phyloP scores from a whole-genome alignment of 2,797 vertebrate species.

The Hydrolagus colliei region DNA sequence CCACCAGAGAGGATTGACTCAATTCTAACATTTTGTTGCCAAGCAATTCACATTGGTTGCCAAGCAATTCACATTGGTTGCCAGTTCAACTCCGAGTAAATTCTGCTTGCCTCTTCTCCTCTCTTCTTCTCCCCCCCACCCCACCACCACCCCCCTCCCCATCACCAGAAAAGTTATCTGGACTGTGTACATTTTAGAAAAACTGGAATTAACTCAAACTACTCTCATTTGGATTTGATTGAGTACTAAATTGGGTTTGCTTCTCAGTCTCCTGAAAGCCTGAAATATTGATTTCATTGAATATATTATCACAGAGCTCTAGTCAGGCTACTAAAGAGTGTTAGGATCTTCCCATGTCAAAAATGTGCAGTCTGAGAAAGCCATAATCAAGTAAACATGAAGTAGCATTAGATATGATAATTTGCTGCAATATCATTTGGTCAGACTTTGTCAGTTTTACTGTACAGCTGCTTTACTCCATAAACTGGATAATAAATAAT shows the following conservation, averaged over 20 bases:
- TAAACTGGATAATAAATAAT: constrained; percentile 12
- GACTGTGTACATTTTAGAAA: neutral
- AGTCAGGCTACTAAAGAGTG: neutral
- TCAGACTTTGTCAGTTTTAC: neutral
- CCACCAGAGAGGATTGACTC: no score
- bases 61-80: no score
- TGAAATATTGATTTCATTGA: neutral
- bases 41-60: no score
- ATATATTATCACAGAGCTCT: neutral
- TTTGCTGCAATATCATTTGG: neutral
- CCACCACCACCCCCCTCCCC: no score
- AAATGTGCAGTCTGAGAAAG: neutral
- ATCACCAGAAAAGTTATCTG: neutral
- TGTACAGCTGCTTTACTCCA: neutral
- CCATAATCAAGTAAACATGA: neutral
- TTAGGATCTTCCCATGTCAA: neutral
- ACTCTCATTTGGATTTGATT: neutral
- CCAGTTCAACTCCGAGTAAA: no score
- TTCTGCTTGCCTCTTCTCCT: no score
- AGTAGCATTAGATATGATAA: neutral
- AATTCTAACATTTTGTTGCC: no score
- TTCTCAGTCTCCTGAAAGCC: neutral
- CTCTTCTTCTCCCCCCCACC: no score
- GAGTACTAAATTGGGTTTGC: neutral
- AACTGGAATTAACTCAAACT: neutral